Percentiles rank a stretch among this genome's conserved stretches.
Evolutionary conservation across 2,888 invertebrate genomes (phyloP).

Genomic region (Yponomeuta evonymella): DNA sequence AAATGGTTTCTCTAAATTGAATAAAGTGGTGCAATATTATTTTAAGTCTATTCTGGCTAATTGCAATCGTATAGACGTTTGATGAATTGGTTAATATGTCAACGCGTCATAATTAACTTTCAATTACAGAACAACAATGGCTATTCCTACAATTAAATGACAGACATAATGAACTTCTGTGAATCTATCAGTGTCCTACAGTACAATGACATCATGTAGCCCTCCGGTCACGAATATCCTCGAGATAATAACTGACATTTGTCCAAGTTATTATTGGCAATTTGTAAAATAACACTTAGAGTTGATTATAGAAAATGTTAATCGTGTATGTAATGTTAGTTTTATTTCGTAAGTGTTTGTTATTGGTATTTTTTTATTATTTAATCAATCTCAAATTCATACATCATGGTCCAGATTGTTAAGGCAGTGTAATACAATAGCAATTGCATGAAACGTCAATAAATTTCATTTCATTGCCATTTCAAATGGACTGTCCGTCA

Average conservation of each 20-base stretch:
- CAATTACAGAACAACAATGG: background rate
- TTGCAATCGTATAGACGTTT: background rate
- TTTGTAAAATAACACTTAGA: slow-evolving; percentile 19
- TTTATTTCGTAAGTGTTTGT: too few species aligned
- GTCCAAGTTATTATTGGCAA: slow-evolving; percentile 18
- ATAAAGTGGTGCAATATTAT: background rate
- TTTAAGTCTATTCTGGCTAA: background rate
- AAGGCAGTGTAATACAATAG: too few species aligned
- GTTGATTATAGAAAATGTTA: slow-evolving; percentile 21
- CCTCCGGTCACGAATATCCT: slow-evolving; percentile 26
- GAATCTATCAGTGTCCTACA: background rate
- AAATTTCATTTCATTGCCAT: too few species aligned
- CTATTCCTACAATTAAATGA: background rate
- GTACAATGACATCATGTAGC: background rate
- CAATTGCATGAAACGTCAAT: too few species aligned
- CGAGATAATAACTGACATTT: slow-evolving; percentile 23
- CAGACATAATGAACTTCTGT: background rate
- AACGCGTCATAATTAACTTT: background rate
- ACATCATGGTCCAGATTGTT: too few species aligned
- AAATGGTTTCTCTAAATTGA: too few species aligned
- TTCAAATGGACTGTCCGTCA: too few species aligned
- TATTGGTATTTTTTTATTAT: too few species aligned
- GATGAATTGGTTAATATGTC: background rate
- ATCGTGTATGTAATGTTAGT: background rate
- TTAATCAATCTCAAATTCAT: too few species aligned